Conservation (phyloP, 2,113 vertebrate species). For the Crotophaga sulcirostris region DNA sequence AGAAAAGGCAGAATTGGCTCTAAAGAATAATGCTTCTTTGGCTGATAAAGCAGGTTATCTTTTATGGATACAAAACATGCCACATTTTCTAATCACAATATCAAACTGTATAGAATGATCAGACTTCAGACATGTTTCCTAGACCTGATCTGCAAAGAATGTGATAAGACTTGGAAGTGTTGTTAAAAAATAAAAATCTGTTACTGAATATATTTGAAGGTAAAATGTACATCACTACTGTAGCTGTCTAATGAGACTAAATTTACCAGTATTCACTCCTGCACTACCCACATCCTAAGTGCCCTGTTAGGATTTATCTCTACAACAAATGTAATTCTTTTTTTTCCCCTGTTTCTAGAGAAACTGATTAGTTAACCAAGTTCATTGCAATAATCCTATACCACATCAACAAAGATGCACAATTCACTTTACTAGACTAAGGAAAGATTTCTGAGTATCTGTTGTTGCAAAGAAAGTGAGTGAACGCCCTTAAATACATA, state of each 20-base stretch:
- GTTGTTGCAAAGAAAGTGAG: accelerated
- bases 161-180: not conserved
- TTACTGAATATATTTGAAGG: not conserved
- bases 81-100: not conserved
- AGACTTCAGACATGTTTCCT: not conserved
- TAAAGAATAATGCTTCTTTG: not conserved
- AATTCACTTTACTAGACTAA: not conserved
- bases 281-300: not conserved
- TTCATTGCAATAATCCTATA: not conserved
- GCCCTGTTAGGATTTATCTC: not conserved
- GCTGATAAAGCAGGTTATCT: not conserved
- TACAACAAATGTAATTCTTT: not conserved
- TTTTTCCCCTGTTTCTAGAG: not conserved
- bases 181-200: not conserved
- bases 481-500: not conserved
- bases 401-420: not conserved
- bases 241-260: not conserved
- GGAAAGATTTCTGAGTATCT: not conserved
- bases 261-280: not conserved
- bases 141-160: not conserved
- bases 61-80: not conserved
- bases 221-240: not conserved
- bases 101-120: not conserved
- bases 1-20: not conserved
- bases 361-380: not conserved